Evolutionary conservation across 2,888 invertebrate species (phyloP).

Genomic region (Mesopsocus fuscifrons): DNA sequence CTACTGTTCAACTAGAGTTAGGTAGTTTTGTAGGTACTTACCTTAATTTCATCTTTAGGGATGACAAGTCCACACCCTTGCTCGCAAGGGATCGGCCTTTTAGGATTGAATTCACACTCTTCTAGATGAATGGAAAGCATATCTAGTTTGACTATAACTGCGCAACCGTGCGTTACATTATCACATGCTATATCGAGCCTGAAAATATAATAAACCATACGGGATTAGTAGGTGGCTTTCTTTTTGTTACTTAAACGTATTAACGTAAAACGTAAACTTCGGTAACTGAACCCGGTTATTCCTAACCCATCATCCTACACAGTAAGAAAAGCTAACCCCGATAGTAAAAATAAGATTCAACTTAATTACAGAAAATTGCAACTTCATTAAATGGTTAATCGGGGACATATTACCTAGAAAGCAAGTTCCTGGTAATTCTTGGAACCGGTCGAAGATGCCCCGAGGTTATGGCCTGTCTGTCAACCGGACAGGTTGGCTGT

Average conservation of each 20-base stretch:
- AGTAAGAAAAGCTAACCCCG: too few species aligned
- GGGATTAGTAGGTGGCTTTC: too few species aligned
- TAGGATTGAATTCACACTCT: conserved; percentile 89
- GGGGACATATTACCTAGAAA: conserved; percentile 43
- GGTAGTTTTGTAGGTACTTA: too few species aligned
- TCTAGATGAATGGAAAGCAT: conserved; percentile 63
- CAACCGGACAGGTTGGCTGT: conserved; percentile 88
- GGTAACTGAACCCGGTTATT: too few species aligned
- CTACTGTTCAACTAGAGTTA: too few species aligned
- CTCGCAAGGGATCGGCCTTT: conserved; percentile 81
- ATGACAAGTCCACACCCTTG: conserved; percentile 86
- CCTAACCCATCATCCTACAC: too few species aligned
- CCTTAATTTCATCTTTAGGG: conserved; percentile 82
- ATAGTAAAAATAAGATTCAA: too few species aligned
- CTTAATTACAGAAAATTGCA: too few species aligned
- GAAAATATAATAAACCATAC: conserved; percentile 18
- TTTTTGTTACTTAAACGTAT: too few species aligned
- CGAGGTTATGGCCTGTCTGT: conserved; percentile 77
- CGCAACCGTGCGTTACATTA: conserved; percentile 76
- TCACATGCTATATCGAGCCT: conserved; percentile 82
- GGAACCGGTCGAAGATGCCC: conserved; percentile 81
- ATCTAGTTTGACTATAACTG: conserved; percentile 69
- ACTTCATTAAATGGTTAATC: background rate
- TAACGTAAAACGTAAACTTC: too few species aligned
- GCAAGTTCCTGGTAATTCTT: conserved; percentile 75